Evolutionary conservation across 2,797 vertebrate species (phyloP).

Genomic region (Chanos chanos): DNA sequence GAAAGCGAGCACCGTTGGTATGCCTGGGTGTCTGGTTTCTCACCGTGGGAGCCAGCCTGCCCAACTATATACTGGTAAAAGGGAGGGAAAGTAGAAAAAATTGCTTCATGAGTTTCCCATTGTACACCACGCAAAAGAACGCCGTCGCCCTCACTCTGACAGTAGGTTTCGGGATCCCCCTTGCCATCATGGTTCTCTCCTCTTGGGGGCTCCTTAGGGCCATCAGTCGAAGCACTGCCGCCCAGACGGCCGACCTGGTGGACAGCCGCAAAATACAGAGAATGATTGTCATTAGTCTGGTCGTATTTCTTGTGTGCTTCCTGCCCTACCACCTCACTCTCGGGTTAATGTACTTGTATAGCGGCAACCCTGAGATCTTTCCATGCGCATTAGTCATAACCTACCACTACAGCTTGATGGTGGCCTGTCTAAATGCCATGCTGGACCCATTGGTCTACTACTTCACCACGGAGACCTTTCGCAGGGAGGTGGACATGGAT

Average conservation of each 20-base stretch:
- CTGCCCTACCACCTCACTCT: constrained; percentile 66
- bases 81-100: rapidly evolving
- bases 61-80: constrained; percentile 43
- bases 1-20: constrained; percentile 56
- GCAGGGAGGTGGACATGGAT: constrained; percentile 40
- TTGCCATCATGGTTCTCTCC: constrained; percentile 58
- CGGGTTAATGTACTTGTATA: constrained; percentile 29
- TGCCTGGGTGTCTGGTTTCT: constrained; percentile 68
- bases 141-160: constrained; percentile 47
- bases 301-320: constrained; percentile 70
- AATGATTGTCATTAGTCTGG: constrained; percentile 60
- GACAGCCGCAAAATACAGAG: constrained; percentile 61
- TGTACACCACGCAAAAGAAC: constrained; percentile 18
- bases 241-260: constrained; percentile 55
- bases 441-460: constrained; percentile 72
- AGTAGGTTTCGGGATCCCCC: constrained; percentile 60
- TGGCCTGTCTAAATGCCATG: constrained; percentile 65
- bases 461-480: constrained; percentile 71
- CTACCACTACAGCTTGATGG: constrained; percentile 54
- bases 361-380: rapidly evolving
- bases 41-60: constrained; percentile 56
- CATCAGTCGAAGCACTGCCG: constrained; percentile 55
- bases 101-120: constrained; percentile 57
- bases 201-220: constrained; percentile 61
- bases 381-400: neutral